Base-by-base conservation (phyloP, 2,113 vertebrate species). In the Gadus macrocephalus region DNA sequence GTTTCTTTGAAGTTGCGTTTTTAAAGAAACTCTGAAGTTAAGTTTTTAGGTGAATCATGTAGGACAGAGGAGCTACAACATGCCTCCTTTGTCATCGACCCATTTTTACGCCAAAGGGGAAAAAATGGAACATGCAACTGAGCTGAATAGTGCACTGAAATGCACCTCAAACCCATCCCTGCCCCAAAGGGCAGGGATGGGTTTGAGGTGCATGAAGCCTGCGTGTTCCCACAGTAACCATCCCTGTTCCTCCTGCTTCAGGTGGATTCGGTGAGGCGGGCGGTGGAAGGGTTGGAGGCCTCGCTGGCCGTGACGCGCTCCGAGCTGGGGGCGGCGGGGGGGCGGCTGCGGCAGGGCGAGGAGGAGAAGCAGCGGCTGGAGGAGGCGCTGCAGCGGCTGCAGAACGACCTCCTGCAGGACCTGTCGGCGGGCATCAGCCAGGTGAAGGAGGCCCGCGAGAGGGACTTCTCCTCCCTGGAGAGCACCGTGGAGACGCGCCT, bases 371-470 rank as follows among this genome's bases (percentile, higher is more conserved):
- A 88, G 75, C 91, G 92, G 0, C 92, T 97, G 74, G 93, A 95
- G 27, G 95, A 97, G 66, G 92, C 95, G 4, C 93, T 99, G n/a
- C 94, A 96, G 74, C 96, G 93, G 69, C 92, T 99, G 28, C 96
- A 98, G 85, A 96, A 95, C 0, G 92, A 98, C 81, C 93, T 97
- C 9, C 88, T 97, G 77, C 93, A 84, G 74, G 96, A 98, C 76
- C 91, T 99, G 11, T 95, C 95, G 0, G 92, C 95, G 0, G 94
- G 95, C 58, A 94, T 98, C 83, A 91, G 90, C 0, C 95, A 98
- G 85, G 95, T 97, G 19, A 97, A 94, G 85, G 94, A 96, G 25
- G 92, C 95, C 22, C 90, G 95, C 1, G 94, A 96, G 78, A 87
- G 85, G 25, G 96, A 98, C 86, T 95, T 96, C 83, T 94, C 93